Percentiles rank a stretch among this genome's conserved stretches.
Conservation (phyloP, 2,888 invertebrate species). For the Acronicta leporina region DNA sequence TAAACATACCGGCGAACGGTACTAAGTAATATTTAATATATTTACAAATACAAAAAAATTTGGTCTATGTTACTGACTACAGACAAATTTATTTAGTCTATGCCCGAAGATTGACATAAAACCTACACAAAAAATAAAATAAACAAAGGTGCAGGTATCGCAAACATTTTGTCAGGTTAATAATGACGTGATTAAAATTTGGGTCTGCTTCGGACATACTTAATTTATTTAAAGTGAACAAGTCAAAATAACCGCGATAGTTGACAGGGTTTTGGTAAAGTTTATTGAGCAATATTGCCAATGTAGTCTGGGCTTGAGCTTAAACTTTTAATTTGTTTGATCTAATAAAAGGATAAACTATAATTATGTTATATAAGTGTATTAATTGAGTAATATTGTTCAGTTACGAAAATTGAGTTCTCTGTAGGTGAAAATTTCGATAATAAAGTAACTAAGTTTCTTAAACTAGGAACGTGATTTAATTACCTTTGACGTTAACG, state of each 20-base stretch:
- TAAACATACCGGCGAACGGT: no score
- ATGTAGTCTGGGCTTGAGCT: not conserved
- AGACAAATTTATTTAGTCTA: not conserved
- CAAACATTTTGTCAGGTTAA: conserved; percentile 2
- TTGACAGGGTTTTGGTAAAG: not conserved
- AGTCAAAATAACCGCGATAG: conserved; percentile 4
- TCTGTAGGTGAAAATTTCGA: no score
- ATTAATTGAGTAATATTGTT: not conserved
- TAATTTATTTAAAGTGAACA: conserved; percentile 5
- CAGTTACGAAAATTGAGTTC: not conserved
- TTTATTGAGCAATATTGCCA: not conserved
- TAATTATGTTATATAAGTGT: not conserved
- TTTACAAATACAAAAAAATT: no score
- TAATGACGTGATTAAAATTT: conserved; percentile 12
- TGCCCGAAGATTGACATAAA: not conserved
- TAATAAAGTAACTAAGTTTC: no score
- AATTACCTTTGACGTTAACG: no score
- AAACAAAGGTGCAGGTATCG: conserved; percentile 2
- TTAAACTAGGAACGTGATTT: no score
- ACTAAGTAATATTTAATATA: no score
- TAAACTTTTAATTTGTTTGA: not conserved
- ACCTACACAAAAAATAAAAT: not conserved
- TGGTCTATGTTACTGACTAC: no score
- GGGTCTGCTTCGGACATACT: conserved; percentile 17
- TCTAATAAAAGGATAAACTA: not conserved